Evolutionary conservation across 2,888 invertebrate species (phyloP), one percentile per base, ranked within the genome.

Genomic region (Leptopilina syphax): DNA sequence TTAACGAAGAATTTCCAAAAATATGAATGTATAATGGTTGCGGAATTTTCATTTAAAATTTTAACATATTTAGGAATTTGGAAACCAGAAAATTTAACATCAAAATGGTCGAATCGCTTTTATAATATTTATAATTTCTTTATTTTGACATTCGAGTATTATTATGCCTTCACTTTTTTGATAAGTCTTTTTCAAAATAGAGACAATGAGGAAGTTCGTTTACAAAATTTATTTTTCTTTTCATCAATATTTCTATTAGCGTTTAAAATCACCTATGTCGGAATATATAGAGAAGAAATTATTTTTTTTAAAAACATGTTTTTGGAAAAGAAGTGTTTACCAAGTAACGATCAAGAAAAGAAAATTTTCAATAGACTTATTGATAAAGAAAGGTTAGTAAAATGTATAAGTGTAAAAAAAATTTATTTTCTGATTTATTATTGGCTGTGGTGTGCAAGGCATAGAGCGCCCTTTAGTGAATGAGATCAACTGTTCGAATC

Each of bases 101-200:
- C 63, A 63, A 63, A 63, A 8, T 63, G 63, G 63, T 63, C 63
- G 9, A 63, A 24, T 63, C 63, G 63, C 1, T 5, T 24, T 24
- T 63, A 63, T 9, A 63, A 18, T 63, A 18, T 63, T 63, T 63
- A 63, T 18, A 63, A 63, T 63, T 63, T 63, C 24, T 63, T 63
- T 18, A 18, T 63, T 18, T 18, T 63, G n/a, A 63, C 24, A 8
- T 63, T 63, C 1, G 63, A 63, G 8, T 63, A 63, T 24, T 63
- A 18, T 24, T 63, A 63, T 24, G 18, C 63, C 9, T 3, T 63
- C 8, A 63, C 63, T 6, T 63, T 63, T 63, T 63, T 63, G 9
- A 63, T 63, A 18, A 63, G 63, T 18, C 9, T 63, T n/a, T 63
- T 24, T 63, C 63, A 63, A 24, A 63, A 63, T 63, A 18, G 24